Base-by-base conservation (phyloP, 2,113 vertebrate genomes). In the Neopipo cinnamomea region DNA sequence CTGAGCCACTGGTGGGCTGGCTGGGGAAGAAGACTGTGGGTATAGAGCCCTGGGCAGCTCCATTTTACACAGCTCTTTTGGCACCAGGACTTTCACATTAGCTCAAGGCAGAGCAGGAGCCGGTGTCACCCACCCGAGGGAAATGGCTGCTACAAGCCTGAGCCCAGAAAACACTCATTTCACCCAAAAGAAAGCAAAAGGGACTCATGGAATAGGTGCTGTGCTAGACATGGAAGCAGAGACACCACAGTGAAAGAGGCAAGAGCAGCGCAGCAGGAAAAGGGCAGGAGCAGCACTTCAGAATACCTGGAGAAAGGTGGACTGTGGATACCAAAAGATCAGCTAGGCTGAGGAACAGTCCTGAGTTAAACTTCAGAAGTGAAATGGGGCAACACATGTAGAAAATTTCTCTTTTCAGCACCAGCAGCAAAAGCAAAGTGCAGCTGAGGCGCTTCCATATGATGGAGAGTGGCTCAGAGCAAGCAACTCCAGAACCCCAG, bases 191-290 rank as follows among this genome's bases (percentile, higher is more conserved):
- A 63, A 50, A 85, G 33, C 74, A 77, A 53, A 65, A 23, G 31
- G 15, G 21, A 59, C 21, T 23, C 67, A 52, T 24, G 2, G 2
- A 70, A 1, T 14, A 67, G 65, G 12, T 68, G 39, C 37, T 49
- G 28, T 33, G 76, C 58, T 3, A 6, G 27, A 52, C 21, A 37
- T 1, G 3, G n/a, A 47, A 63, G 58, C 46, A 77, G 73, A 67
- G n/a, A 77, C 17, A 56, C 10, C 68, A 30, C 7, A 3, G 24
- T 30, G 53, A 55, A 56, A 52, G 31, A 78, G 41, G 42, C 31
- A 71, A 81, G 28, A 12, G 24, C 65, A 74, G 63, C 0, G 0
- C 35, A 68, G 53, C 1, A 6, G 27, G 39, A 65, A 1, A 2
- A 70, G 16, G 31, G 55, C 23, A 15, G 0, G 5, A 55, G 17